A percentile compares a stretch with the other conserved stretches of the same genome.
phyloP scores from a whole-genome alignment of 2,113 vertebrate species.

The Clupea harengus region DNA sequence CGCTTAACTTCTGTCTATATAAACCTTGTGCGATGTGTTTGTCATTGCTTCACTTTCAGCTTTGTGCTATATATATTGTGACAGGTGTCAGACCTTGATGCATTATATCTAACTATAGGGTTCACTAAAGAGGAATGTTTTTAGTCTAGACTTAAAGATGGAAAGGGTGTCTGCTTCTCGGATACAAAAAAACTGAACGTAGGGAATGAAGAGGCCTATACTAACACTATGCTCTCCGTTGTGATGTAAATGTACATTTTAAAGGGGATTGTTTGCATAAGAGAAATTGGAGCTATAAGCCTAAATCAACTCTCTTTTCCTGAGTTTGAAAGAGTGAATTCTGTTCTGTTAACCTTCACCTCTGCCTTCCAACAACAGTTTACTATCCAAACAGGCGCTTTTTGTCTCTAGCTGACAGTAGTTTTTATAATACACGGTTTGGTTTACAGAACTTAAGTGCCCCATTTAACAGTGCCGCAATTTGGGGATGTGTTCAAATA shows the following conservation, averaged over 20 bases:
- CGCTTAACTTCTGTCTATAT: no score
- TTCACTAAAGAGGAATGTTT: no score
- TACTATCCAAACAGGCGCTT: neutral
- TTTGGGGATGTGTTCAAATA: slow-evolving; percentile 5
- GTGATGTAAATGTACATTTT: neutral
- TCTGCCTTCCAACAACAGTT: neutral
- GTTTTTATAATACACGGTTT: neutral
- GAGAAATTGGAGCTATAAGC: neutral
- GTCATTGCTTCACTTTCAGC: no score
- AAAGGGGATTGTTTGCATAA: neutral
- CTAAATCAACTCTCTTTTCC: neutral
- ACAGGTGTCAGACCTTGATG: no score
- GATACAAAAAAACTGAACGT: no score
- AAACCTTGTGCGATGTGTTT: no score
- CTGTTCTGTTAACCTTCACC: neutral
- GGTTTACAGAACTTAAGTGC: neutral
- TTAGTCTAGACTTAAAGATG: no score
- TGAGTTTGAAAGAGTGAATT: neutral
- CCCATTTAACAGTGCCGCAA: slow-evolving; percentile 1
- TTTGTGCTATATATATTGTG: no score
- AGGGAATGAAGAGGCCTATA: no score
- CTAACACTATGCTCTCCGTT: neutral
- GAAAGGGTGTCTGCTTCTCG: no score
- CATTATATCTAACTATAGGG: no score
- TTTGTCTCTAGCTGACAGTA: neutral